These are phyloP conservation scores for Dusona sp. DNA, from an alignment of 2,888 invertebrate genomes.

Conservation along the genomic window DNA sequence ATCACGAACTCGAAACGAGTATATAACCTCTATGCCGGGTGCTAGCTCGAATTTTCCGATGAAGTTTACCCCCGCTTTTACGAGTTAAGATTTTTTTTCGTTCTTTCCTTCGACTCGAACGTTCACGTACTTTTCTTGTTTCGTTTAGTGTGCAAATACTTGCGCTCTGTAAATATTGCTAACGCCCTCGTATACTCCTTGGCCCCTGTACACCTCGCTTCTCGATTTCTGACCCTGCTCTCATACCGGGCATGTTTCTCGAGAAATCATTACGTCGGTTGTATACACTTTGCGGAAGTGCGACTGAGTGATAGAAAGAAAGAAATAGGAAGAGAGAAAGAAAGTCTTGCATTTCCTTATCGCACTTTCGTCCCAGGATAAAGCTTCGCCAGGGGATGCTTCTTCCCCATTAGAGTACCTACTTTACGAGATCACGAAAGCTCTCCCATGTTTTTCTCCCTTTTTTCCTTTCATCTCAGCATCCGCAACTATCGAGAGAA, in stretches of 20 bases:
- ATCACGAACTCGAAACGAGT: slow-evolving; percentile 67
- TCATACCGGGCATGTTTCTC: not conserved
- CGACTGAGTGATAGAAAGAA: slow-evolving; percentile 1
- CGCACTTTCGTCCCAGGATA: slow-evolving; percentile 30
- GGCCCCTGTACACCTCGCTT: slow-evolving; percentile 21
- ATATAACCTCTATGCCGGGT: not conserved
- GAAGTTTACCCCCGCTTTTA: slow-evolving; percentile 49
- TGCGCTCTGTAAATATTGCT: slow-evolving; percentile 64
- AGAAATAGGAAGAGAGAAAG: not conserved
- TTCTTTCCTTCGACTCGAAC: slow-evolving; percentile 1
- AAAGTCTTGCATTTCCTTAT: slow-evolving; percentile 32
- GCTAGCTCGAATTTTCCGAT: slow-evolving; percentile 44
- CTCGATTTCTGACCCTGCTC: slow-evolving; percentile 35
- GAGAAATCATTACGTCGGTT: slow-evolving; percentile 35
- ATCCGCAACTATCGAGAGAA: slow-evolving; percentile 16
- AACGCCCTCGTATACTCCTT: slow-evolving; percentile 51
- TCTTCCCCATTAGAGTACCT: slow-evolving; percentile 58
- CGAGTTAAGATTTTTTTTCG: slow-evolving; percentile 13
- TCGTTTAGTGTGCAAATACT: slow-evolving; percentile 66
- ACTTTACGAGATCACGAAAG: slow-evolving; percentile 60
- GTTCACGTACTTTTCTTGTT: slow-evolving; percentile 59
- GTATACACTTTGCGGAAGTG: slow-evolving; percentile 21
- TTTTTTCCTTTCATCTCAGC: slow-evolving; percentile 13
- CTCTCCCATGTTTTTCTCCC: slow-evolving; percentile 29
- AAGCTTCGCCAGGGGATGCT: slow-evolving; percentile 34